Evolutionary conservation across 37 sponge, comb jelly and placozoan genomes (phyloP).

Genomic region (Spongia lamella): DNA sequence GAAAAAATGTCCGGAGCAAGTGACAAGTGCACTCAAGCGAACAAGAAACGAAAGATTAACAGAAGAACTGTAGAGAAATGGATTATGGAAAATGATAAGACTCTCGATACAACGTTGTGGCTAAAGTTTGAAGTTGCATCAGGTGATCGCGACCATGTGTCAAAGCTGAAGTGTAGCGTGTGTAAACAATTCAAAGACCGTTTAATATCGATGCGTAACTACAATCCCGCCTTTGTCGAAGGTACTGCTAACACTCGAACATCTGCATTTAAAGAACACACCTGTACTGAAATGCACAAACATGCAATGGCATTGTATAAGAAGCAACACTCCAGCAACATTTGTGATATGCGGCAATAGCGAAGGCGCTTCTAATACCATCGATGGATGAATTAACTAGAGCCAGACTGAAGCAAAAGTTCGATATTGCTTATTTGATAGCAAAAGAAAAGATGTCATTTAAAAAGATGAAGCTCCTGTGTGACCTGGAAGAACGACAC

Average conservation of each 20-base stretch:
- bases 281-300: conserved; percentile 23
- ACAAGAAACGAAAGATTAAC: conserved; percentile 18
- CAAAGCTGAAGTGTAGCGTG: conserved; percentile 33
- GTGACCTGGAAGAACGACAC: too few relatives aligned
- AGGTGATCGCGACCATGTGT: conserved; percentile 33
- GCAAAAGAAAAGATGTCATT: too few relatives aligned
- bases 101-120: conserved; percentile 26
- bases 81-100: conserved; percentile 27
- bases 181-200: conserved; percentile 29
- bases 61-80: conserved; percentile 42
- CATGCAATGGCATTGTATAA: conserved; percentile 31
- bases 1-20: too few relatives aligned
- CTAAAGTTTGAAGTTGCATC: conserved; percentile 40
- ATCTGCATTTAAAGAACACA: conserved; percentile 50
- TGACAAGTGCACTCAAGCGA: too few relatives aligned
- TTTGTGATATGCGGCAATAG: conserved; percentile 23
- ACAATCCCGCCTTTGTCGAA: conserved; percentile 37
- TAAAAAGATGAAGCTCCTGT: too few relatives aligned
- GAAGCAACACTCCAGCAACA: background rate
- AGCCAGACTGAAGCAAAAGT: conserved; percentile 20
- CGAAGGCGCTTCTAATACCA: conserved; percentile 8
- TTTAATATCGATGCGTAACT: conserved; percentile 28
- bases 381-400: conserved; percentile 24
- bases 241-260: too few relatives aligned
- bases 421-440: too few relatives aligned